Conservation (phyloP, 2,888 invertebrate species). For the Tenodera sinensis region DNA sequence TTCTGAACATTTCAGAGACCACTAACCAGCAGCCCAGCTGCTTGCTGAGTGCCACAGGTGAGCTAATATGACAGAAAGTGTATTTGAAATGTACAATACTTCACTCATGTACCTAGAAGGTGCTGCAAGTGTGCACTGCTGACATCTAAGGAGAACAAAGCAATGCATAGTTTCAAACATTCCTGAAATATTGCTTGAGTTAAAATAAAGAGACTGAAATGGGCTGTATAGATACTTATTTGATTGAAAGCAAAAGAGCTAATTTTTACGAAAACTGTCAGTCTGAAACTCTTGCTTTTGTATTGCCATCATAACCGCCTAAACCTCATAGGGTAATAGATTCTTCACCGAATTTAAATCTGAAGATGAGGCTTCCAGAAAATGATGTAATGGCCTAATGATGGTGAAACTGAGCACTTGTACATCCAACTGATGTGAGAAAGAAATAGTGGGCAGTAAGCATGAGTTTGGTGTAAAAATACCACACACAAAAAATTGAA, state of each 20-base stretch:
- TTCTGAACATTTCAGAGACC: too few relatives aligned
- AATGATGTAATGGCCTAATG: constrained; percentile 21
- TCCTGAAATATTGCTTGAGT: background rate
- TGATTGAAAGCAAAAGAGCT: background rate
- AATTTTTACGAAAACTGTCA: background rate
- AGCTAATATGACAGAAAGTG: too few relatives aligned
- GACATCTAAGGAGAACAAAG: too few relatives aligned
- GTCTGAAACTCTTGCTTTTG: background rate
- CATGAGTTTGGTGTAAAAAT: background rate
- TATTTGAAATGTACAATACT: too few relatives aligned
- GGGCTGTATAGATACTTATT: background rate
- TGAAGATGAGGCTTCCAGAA: constrained; percentile 17
- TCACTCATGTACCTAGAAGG: too few relatives aligned
- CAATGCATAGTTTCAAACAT: background rate
- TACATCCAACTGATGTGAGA: background rate
- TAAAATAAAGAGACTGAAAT: background rate
- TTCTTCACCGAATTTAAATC: constrained; percentile 19
- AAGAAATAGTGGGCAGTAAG: background rate
- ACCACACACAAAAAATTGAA: background rate
- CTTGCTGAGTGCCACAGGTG: too few relatives aligned
- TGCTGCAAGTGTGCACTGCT: too few relatives aligned
- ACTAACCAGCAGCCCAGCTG: too few relatives aligned
- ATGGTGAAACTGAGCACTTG: background rate
- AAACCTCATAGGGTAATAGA: background rate
- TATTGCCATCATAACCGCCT: background rate